Evolutionary conservation across 2,113 vertebrate genomes (phyloP).

Genomic region (Heteronetta atricapilla): DNA sequence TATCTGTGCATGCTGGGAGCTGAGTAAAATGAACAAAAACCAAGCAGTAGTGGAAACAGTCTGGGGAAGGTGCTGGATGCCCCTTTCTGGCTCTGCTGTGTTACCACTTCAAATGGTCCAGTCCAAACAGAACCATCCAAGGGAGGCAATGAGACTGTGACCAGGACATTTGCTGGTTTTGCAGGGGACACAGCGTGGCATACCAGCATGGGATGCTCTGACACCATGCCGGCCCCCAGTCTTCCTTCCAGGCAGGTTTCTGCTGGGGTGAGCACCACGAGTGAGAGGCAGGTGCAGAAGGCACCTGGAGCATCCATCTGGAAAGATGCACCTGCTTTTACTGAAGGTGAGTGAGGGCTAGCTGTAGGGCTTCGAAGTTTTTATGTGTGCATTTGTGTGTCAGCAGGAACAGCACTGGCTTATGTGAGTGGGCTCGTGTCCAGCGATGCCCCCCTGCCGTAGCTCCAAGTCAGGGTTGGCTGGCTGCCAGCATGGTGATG

Average conservation of each 20-base stretch:
- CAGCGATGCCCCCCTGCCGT: neutral
- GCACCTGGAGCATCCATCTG: neutral
- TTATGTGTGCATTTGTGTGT: neutral
- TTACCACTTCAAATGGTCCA: neutral
- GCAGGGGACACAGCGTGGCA: accelerated
- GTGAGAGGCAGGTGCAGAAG: neutral
- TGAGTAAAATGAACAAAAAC: neutral
- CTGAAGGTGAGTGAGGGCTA: neutral
- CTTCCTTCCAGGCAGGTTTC: neutral
- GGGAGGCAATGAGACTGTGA: neutral
- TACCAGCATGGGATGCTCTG: neutral
- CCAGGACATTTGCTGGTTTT: neutral
- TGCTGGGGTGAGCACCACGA: neutral
- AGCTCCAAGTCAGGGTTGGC: neutral
- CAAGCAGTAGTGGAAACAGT: neutral
- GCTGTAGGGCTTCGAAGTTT: neutral
- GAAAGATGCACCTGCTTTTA: neutral
- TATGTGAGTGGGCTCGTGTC: neutral
- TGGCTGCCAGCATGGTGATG: neutral
- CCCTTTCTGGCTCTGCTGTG: neutral
- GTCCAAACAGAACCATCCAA: neutral
- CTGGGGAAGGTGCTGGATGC: neutral
- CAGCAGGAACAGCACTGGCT: accelerated
- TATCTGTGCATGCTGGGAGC: neutral
- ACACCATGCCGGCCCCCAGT: accelerated